Percentiles rank a stretch among this genome's conserved stretches.
phyloP scores from a whole-genome alignment of 2,113 vertebrate genomes.

The Desmodus rotundus region DNA sequence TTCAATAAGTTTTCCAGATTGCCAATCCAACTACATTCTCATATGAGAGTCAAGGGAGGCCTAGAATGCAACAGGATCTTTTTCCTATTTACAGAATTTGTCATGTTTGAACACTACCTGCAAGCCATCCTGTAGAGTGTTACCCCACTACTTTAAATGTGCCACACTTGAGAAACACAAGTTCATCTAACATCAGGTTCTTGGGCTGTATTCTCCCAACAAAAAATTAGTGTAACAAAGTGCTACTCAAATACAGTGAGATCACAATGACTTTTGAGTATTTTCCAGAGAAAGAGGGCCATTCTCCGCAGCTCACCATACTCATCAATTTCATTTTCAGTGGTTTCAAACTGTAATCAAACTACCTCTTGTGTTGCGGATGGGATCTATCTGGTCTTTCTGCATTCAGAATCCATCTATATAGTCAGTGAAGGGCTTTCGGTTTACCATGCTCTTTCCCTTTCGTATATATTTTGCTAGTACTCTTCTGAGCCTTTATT shows the following conservation, averaged over 20 bases:
- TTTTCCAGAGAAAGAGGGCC: neutral
- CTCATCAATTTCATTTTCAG: neutral
- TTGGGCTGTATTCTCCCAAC: neutral
- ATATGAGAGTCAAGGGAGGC: neutral
- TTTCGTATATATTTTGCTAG: neutral
- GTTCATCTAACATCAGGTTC: neutral
- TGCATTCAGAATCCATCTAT: neutral
- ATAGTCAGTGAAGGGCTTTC: neutral
- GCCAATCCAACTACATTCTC: neutral
- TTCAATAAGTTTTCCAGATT: neutral
- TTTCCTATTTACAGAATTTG: neutral
- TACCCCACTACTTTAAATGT: neutral
- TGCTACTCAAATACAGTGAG: neutral
- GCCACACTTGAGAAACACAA: neutral
- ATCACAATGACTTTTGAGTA: neutral
- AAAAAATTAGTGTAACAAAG: neutral
- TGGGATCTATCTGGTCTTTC: neutral
- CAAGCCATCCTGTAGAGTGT: neutral
- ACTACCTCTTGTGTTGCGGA: neutral
- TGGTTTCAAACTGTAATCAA: neutral
- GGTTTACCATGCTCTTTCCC: neutral
- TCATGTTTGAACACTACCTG: neutral
- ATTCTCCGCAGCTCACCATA: neutral
- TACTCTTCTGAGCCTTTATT: neutral
- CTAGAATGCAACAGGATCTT: neutral